phyloP scores from a whole-genome alignment of 2,888 invertebrate species.

The Hedychridium roseum region DNA sequence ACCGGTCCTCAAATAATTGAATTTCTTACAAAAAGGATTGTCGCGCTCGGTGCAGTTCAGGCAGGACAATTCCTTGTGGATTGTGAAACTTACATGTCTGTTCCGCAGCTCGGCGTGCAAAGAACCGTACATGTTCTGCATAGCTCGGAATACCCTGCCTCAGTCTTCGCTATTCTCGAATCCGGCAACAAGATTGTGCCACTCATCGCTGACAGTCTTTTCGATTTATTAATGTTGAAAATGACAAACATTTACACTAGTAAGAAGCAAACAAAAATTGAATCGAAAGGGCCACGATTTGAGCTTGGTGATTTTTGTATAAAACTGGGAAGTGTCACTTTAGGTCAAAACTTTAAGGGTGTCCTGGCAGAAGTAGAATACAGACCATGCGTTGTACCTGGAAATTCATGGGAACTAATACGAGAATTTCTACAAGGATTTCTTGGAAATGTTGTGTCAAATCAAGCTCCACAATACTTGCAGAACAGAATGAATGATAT shows the following conservation, averaged over 20 bases:
- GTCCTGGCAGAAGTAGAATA: conserved; percentile 93
- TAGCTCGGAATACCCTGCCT: conserved; percentile 94
- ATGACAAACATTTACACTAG: conserved; percentile 87
- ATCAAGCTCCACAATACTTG: conserved; percentile 78
- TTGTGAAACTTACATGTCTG: conserved; percentile 90
- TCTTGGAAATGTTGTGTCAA: conserved; percentile 78
- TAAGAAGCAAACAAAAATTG: conserved; percentile 88
- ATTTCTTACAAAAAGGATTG: conserved; percentile 82
- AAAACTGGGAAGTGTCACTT: conserved; percentile 90
- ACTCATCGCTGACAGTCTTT: conserved; percentile 88
- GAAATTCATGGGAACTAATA: conserved; percentile 89
- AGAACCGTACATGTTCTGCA: conserved; percentile 92
- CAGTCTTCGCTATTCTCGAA: conserved; percentile 91
- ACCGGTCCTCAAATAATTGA: conserved; percentile 93
- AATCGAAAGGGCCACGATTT: conserved; percentile 87
- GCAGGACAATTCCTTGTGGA: conserved; percentile 93
- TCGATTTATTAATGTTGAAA: conserved; percentile 90
- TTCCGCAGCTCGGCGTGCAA: conserved; percentile 76
- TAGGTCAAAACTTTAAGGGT: conserved; percentile 93
- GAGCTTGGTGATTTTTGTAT: conserved; percentile 93
- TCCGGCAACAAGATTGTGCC: conserved; percentile 86
- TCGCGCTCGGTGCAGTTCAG: conserved; percentile 85
- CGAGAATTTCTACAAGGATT: conserved; percentile 92
- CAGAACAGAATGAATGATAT: conserved; percentile 81
- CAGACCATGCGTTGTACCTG: conserved; percentile 86